A percentile compares a stretch with the other conserved stretches of the same genome.
phyloP scores from a whole-genome alignment of 2,113 vertebrate genomes.

The Phaetusa simplex region DNA sequence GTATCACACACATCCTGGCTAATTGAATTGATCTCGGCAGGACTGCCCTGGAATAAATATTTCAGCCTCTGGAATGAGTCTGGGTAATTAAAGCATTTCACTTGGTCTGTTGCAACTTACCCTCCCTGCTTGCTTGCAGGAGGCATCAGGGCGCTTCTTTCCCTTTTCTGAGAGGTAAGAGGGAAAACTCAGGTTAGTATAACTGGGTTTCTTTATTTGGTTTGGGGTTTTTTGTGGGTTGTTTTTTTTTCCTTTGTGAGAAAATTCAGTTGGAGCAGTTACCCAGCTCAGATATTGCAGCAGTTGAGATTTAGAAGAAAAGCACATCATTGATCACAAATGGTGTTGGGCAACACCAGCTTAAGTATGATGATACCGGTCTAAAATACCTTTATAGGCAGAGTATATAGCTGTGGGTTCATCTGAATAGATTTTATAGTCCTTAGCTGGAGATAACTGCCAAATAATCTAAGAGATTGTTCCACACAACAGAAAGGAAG shows the following conservation, averaged over 20 bases:
- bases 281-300: neutral
- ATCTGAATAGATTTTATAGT: neutral
- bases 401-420: neutral
- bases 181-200: neutral
- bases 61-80: neutral
- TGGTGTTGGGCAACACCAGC: neutral
- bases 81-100: neutral
- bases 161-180: neutral
- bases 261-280: neutral
- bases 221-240: too few relatives aligned
- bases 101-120: neutral
- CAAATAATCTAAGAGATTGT: neutral
- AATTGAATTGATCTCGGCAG: neutral
- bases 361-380: neutral
- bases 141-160: neutral
- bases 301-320: neutral
- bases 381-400: neutral
- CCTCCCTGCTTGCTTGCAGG: neutral
- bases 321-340: neutral
- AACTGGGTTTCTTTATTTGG: neutral
- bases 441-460: neutral
- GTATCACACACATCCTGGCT: too few relatives aligned
- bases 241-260: neutral
- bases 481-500: neutral
- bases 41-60: neutral